phyloP scores from a whole-genome alignment of 2,113 vertebrate genomes.

The Recurvirostra avosetta region DNA sequence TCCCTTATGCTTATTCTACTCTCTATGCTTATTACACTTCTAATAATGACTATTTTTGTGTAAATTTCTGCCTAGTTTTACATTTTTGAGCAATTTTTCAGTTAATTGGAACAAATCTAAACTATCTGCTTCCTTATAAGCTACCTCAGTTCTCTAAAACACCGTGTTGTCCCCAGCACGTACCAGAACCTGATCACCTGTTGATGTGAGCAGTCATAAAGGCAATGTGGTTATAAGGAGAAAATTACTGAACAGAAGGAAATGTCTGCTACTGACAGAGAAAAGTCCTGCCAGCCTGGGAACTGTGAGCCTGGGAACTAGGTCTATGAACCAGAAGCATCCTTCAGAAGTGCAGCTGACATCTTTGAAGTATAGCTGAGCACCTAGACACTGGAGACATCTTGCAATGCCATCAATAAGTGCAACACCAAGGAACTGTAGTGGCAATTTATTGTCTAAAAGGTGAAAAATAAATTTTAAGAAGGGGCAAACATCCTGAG shows the following conservation, averaged over 20 bases:
- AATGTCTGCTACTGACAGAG: background rate
- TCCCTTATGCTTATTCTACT: background rate
- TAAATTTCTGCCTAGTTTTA: background rate
- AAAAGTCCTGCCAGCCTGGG: background rate
- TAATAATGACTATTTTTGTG: background rate
- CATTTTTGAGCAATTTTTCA: background rate
- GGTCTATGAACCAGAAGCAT: background rate
- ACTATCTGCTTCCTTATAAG: background rate
- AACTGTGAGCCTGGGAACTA: background rate
- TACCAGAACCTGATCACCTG: background rate
- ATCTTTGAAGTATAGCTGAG: background rate
- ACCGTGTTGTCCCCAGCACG: background rate
- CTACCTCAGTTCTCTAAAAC: background rate
- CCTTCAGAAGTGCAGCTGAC: background rate
- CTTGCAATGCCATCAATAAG: background rate
- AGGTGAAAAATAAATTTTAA: background rate
- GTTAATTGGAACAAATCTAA: background rate
- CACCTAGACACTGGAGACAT: background rate
- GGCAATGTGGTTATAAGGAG: background rate
- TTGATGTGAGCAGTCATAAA: background rate
- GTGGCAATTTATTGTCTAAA: background rate
- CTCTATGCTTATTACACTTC: background rate
- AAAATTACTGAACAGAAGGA: background rate
- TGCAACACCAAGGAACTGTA: background rate
- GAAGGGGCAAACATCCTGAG: background rate